phyloP scores from a whole-genome alignment of 2,113 vertebrate genomes.

The Sorex fumeus region DNA sequence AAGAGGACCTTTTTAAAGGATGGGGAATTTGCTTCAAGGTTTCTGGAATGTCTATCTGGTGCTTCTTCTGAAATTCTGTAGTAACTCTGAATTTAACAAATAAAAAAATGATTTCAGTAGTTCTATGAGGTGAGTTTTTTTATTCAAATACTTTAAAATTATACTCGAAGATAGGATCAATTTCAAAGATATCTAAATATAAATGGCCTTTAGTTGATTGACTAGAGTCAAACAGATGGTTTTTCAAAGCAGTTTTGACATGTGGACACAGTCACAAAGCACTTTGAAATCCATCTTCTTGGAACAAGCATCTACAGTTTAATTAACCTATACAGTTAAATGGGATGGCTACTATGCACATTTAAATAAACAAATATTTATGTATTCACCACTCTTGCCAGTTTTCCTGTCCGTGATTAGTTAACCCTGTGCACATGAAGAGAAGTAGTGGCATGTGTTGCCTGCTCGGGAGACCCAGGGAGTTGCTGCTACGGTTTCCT shows the following conservation, averaged over 20 bases:
- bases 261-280: neutral
- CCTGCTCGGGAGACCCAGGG: neutral
- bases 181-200: conserved; percentile 66
- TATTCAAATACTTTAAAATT: conserved; percentile 27
- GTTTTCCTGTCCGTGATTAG: conserved; percentile 59
- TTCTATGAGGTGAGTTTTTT: neutral
- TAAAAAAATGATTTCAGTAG: conserved; percentile 14
- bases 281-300: conserved; percentile 51
- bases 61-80: conserved; percentile 5
- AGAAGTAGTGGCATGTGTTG: conserved; percentile 13
- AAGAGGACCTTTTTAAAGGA: conserved; percentile 30
- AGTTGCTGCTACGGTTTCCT: neutral
- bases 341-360: conserved; percentile 8
- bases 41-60: neutral
- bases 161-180: conserved; percentile 2
- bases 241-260: conserved; percentile 19
- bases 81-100: conserved; percentile 29
- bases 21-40: neutral
- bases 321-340: conserved; percentile 51
- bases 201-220: conserved; percentile 3
- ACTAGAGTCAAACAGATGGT: conserved; percentile 52
- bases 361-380: conserved; percentile 74
- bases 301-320: conserved; percentile 42
- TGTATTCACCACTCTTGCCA: conserved; percentile 49
- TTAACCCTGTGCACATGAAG: conserved; percentile 35